Evolutionary conservation across 2,113 vertebrate species (phyloP).

Genomic region (Mungos mungo): DNA sequence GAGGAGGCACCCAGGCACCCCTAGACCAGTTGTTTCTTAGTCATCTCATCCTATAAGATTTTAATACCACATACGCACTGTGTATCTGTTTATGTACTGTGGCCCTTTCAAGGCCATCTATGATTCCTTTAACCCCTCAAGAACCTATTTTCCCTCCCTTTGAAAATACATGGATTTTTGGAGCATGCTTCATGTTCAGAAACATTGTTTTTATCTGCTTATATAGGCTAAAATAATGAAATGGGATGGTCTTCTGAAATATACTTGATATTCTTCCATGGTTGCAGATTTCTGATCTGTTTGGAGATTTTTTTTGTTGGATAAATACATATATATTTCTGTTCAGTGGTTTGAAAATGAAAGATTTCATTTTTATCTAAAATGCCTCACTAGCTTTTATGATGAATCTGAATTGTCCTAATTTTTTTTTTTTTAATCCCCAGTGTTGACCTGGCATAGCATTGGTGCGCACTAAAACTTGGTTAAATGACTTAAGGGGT

Average conservation of each 20-base stretch:
- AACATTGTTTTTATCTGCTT: neutral
- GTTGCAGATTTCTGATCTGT: neutral
- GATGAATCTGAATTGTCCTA: constrained; percentile 21
- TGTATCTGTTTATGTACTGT: neutral
- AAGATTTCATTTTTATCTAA: constrained; percentile 3
- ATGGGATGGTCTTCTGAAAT: neutral
- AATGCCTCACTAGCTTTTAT: neutral
- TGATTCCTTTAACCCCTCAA: neutral
- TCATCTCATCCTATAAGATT: neutral
- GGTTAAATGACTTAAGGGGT: neutral
- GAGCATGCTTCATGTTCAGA: neutral
- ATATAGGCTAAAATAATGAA: neutral
- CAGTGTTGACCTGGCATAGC: neutral
- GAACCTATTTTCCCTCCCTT: neutral
- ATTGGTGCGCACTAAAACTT: neutral
- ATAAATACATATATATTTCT: neutral
- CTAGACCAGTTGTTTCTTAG: neutral
- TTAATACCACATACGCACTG: neutral
- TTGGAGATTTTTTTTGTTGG: neutral
- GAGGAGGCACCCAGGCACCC: neutral
- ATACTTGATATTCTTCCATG: neutral
- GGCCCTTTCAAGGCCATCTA: neutral
- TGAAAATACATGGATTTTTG: constrained; percentile 19
- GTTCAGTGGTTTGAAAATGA: neutral
- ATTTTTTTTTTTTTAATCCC: neutral